Evolutionary conservation across 2,797 vertebrate species (phyloP).

Genomic region (Sarcophilus harrisii): DNA sequence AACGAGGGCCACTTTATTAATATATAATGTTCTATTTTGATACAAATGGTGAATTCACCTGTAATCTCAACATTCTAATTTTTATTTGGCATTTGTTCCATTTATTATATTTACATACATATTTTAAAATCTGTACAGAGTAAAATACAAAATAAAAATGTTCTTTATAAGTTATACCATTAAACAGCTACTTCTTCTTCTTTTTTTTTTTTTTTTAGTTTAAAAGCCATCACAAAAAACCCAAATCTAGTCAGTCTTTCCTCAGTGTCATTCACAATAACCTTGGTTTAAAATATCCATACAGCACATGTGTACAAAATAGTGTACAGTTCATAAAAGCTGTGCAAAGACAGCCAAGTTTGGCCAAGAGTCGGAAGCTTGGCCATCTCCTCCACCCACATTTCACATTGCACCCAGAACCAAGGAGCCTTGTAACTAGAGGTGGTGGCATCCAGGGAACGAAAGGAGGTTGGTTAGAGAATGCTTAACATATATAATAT

Average conservation of each 20-base stretch:
- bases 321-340: conserved; percentile 94
- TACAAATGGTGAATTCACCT: neutral
- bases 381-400: conserved; percentile 82
- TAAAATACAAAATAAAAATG: conserved; percentile 91
- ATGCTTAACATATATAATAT: conserved; percentile 1
- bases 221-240: conserved; percentile 81
- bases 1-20: neutral
- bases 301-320: conserved; percentile 95
- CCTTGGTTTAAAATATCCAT: conserved; percentile 97
- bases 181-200: conserved; percentile 87
- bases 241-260: conserved; percentile 68
- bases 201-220: conserved; percentile 81
- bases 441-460: neutral
- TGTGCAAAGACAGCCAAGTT: conserved; percentile 93
- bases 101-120: conserved; percentile 90
- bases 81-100: conserved; percentile 85
- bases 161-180: conserved; percentile 97
- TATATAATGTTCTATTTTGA: neutral
- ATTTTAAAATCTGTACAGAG: conserved; percentile 91
- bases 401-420: neutral
- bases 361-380: conserved; percentile 84
- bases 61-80: conserved; percentile 75
- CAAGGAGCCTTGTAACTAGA: conserved; percentile 23
- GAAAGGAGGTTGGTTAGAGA: conserved; percentile 17
- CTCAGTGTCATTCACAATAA: conserved; percentile 87